Base-by-base conservation (phyloP, 1,140 invertebrate species). In the Palaemon carinicauda region DNA sequence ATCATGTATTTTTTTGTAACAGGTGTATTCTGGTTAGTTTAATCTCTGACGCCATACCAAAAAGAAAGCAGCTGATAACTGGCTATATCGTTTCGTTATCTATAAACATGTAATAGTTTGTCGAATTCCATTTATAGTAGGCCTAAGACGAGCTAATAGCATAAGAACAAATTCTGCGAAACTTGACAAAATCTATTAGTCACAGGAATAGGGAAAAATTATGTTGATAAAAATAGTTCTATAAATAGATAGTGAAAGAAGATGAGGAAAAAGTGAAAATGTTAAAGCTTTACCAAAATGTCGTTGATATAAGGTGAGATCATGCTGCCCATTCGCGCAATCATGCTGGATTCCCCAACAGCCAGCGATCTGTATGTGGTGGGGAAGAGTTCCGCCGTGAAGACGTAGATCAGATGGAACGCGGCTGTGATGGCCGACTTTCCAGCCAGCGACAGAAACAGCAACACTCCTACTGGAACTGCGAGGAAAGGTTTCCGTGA, bases 291-390 rank as follows among this genome's bases (percentile, higher is more conserved):
- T n/a, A 81, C 80, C 80, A 81, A 9, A 21, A 81, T 21, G 33
- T 81, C 80, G 21, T 81, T 81, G n/a, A 81, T 21, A 50, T 69
- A 81, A 5, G 80, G 65, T n/a, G 80, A 31, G 17, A 17, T 2
- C 5, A 52, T 14, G 29, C 56, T 31, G 12, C 80, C 80, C 24
- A 71, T n/a, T 10, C n/a, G 0, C 2, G 56, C 21, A 41, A 81
- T 69, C 56, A 52, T 17, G n/a, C 29, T 50, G 10, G 80, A 17
- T n/a, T 51, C 29, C 1, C 80, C 52, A 50, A 65, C 50, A 14
- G 80, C 80, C 27, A 81, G 50, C 7, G 80, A 81, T n/a, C 80
- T 31, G 31, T n/a, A 14, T 17, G 21, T 19, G 31, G 60, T 81
- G 17, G 80, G 80, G 60, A 41, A 81, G 12, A 81, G 33, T 27